Percentiles rank a stretch among this genome's conserved stretches.
Evolutionary conservation across 2,888 invertebrate genomes (phyloP).

Genomic region (Hyposoter dolosus): DNA sequence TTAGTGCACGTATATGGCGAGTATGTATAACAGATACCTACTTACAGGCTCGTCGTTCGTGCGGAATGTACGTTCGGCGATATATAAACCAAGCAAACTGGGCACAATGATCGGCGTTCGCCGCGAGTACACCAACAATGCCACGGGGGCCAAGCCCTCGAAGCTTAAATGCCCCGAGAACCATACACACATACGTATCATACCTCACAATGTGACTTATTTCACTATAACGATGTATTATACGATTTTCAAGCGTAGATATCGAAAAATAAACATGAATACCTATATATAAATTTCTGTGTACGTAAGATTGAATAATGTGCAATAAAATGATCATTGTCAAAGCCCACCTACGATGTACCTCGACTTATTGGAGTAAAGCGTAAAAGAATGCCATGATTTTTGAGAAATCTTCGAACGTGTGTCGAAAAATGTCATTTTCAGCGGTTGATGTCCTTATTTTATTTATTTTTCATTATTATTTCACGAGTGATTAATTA

Average conservation of each 20-base stretch:
- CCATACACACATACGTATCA: constrained; percentile 10
- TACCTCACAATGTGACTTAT: constrained; percentile 27
- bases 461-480: background rate
- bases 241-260: constrained; percentile 33
- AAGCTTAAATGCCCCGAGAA: constrained; percentile 49
- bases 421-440: background rate
- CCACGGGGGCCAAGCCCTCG: constrained; percentile 66
- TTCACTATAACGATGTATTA: constrained; percentile 30
- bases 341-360: constrained; percentile 29
- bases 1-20: constrained; percentile 50
- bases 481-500: background rate
- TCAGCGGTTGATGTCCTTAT: background rate
- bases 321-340: constrained; percentile 57
- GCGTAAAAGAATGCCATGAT: background rate
- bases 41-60: constrained; percentile 58
- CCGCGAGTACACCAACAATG: constrained; percentile 57
- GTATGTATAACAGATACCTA: constrained; percentile 43
- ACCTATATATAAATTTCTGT: background rate
- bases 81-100: constrained; percentile 52
- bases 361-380: constrained; percentile 32
- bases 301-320: constrained; percentile 43
- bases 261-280: background rate
- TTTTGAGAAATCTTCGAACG: background rate
- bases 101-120: constrained; percentile 63
- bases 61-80: constrained; percentile 52